Conservation (phyloP, 2,113 vertebrate species). For the Agapornis roseicollis region DNA sequence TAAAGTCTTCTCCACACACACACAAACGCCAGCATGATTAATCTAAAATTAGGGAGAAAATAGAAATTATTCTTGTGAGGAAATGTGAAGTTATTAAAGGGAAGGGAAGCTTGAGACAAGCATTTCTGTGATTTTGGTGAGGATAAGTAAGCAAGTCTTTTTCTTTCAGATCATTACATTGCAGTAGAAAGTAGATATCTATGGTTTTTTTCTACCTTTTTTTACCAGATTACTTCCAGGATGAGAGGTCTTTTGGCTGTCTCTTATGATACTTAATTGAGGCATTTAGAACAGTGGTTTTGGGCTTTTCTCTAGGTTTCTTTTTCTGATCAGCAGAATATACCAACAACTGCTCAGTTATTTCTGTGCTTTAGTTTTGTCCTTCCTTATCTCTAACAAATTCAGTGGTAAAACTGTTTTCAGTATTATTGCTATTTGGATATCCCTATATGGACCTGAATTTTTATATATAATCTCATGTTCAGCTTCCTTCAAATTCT, state of each 20-base stretch:
- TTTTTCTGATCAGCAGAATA: not conserved
- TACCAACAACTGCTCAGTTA: not conserved
- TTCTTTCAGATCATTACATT: not conserved
- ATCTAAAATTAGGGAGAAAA: not conserved
- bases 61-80: not conserved
- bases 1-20: no score
- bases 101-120: not conserved
- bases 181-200: not conserved
- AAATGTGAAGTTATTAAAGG: not conserved
- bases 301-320: accelerated
- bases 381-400: not conserved
- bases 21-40: not conserved
- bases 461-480: not conserved
- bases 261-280: not conserved
- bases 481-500: not conserved
- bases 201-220: not conserved
- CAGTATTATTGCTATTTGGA: accelerated
- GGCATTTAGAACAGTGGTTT: accelerated
- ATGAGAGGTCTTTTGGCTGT: not conserved
- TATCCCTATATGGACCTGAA: not conserved
- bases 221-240: not conserved
- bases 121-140: not conserved
- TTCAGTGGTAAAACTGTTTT: not conserved
- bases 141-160: not conserved
- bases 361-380: not conserved